phyloP scores from a whole-genome alignment of 1,140 invertebrate species.

The silkworm (Bombyx mori) region ASM3026992v2 NC_085122.1:9082501-9083000 shows the following conservation, averaged over 20 bases:
- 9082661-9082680: too few relatives aligned
- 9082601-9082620: too few relatives aligned
- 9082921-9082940: constrained; percentile 83
- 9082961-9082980: constrained; percentile 85
- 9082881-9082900: constrained; percentile 78
- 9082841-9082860: constrained; percentile 92
- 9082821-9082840: constrained; percentile 91
- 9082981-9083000: too few relatives aligned
- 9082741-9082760: constrained; percentile 42
- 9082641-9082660: too few relatives aligned
- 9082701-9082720: too few relatives aligned
- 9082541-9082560: too few relatives aligned
- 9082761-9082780: constrained; percentile 82
- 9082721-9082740: not conserved
- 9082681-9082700: too few relatives aligned
- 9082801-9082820: constrained; percentile 89
- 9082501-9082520: too few relatives aligned
- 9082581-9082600: too few relatives aligned
- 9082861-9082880: constrained; percentile 81
- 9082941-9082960: constrained; percentile 86
- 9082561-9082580: too few relatives aligned
- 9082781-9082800: constrained; percentile 94
- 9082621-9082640: too few relatives aligned
- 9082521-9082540: too few relatives aligned
- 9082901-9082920: constrained; percentile 89